phyloP scores from a whole-genome alignment of 2,888 invertebrate species.

The Ormyrus nitidulus region DNA sequence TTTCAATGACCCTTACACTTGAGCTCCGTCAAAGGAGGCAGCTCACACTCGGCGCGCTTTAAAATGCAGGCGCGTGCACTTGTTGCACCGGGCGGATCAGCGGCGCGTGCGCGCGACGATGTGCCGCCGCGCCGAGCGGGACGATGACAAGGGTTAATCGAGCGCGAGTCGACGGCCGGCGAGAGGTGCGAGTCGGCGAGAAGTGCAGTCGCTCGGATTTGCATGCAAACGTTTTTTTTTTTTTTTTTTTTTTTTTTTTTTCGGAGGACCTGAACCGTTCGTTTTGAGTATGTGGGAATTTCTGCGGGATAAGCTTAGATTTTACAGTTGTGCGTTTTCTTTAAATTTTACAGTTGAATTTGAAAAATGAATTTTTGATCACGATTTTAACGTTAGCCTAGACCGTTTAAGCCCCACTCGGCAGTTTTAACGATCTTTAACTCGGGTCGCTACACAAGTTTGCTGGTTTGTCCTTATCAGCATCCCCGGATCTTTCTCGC shows the following conservation, averaged over 20 bases:
- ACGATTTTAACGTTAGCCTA: too few relatives aligned
- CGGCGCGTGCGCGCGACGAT: neutral
- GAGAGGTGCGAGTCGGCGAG: neutral
- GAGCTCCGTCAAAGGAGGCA: too few relatives aligned
- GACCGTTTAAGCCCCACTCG: too few relatives aligned
- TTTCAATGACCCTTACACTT: too few relatives aligned
- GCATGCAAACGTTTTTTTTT: neutral
- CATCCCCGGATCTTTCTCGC: neutral
- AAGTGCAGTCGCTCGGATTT: neutral
- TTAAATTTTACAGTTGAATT: too few relatives aligned
- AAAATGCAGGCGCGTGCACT: neutral
- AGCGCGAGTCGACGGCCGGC: neutral
- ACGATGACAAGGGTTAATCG: slow-evolving; percentile 13
- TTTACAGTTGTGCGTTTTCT: too few relatives aligned
- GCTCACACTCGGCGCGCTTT: too few relatives aligned
- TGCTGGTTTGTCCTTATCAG: slow-evolving; percentile 1
- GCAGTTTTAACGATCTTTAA: neutral
- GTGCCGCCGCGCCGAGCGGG: neutral
- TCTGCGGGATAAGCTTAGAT: too few relatives aligned
- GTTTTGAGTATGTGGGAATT: too few relatives aligned
- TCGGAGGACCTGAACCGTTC: too few relatives aligned
- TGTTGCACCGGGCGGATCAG: neutral
- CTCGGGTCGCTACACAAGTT: neutral
- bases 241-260: neutral
- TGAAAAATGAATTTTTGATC: too few relatives aligned